Evolutionary conservation across 2,113 vertebrate species (phyloP).

Genomic region (Pan paniscus): DNA sequence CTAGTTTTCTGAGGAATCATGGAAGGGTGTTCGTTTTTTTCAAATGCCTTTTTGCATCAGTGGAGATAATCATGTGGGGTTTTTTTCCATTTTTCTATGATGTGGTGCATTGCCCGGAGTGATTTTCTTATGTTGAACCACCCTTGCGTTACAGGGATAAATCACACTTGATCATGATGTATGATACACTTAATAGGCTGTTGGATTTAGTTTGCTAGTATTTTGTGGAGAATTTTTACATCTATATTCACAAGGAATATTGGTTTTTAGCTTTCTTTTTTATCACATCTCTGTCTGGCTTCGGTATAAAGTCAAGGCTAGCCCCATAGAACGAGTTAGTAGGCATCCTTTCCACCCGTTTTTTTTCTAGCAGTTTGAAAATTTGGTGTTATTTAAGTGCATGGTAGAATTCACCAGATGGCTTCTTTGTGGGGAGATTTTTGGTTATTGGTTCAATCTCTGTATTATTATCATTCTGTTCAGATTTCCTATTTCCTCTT

Average conservation of each 20-base stretch:
- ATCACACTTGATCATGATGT: background rate
- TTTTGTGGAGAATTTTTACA: conserved; percentile 1
- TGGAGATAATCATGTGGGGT: background rate
- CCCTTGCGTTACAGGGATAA: background rate
- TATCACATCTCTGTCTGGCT: background rate
- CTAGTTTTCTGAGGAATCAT: background rate
- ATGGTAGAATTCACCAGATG: background rate
- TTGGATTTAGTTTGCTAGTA: background rate
- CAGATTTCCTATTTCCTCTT: background rate
- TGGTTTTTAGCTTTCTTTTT: background rate
- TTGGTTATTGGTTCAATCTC: background rate
- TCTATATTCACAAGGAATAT: background rate
- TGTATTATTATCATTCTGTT: background rate
- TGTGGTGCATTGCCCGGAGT: background rate
- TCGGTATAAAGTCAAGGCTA: background rate
- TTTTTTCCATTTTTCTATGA: background rate
- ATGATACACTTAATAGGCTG: background rate
- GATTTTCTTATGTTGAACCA: conserved; percentile 16
- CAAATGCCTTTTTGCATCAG: background rate
- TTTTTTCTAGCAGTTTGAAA: background rate
- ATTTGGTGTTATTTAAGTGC: background rate
- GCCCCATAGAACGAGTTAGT: background rate
- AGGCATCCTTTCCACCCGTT: background rate
- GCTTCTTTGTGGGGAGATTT: background rate
- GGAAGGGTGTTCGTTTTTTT: background rate